Percentiles rank a stretch among this genome's conserved stretches.
Conservation (phyloP, 2,888 invertebrate species). For the Synanthedon vespiformis region DNA sequence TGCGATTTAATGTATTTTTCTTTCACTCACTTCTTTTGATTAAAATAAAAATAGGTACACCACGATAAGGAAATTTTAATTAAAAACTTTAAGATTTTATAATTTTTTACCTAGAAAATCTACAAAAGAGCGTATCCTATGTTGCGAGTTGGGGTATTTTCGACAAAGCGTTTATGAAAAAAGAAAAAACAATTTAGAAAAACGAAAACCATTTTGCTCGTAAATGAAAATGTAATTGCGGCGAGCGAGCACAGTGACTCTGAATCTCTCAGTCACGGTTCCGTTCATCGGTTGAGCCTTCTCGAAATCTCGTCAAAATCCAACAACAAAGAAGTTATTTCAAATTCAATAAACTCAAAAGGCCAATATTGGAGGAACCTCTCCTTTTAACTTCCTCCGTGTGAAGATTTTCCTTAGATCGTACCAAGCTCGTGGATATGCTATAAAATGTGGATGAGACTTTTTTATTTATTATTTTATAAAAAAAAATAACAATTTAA, state of each 20-base stretch:
- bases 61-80: too few species aligned
- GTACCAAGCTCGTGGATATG: not conserved
- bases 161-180: too few species aligned
- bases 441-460: conserved; percentile 3
- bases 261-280: not conserved
- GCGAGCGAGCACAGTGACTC: not conserved
- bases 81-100: too few species aligned
- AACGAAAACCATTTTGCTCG: not conserved
- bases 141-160: too few species aligned
- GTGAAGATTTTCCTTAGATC: conserved; percentile 16
- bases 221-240: not conserved
- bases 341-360: conserved; percentile 27
- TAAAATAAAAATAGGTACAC: too few species aligned
- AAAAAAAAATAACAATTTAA: too few species aligned
- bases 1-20: too few species aligned
- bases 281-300: conserved; percentile 3
- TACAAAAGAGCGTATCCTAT: too few species aligned
- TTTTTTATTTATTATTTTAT: too few species aligned
- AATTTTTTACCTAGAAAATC: too few species aligned
- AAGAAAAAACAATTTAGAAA: too few species aligned
- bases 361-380: conserved; percentile 23
- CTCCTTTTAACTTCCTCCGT: conserved; percentile 24
- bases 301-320: conserved; percentile 14
- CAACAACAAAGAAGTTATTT: conserved; percentile 28
- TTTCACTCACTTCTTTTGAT: too few species aligned